Evolutionary conservation across 35 echinoderm and acorn worm species (phyloP), one percentile per base, ranked within the genome.

Genomic region (Heliocidaris erythrogramma): DNA sequence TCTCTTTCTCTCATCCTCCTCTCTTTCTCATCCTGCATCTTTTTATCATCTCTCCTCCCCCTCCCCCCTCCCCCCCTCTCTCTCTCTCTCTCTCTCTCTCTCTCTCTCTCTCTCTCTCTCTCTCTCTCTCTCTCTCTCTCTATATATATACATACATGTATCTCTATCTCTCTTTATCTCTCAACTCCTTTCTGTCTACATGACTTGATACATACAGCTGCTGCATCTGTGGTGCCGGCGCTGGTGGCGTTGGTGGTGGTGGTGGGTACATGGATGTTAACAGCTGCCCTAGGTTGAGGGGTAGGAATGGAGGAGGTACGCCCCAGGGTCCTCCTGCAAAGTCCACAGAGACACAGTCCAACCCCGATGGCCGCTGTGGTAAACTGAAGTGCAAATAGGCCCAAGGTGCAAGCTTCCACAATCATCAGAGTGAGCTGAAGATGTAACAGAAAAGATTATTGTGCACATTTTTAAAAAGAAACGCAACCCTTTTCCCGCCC

Each of bases 371-470:
- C 91, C 13, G 48, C 91, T 9, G 91, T 92, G 48, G 49, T 52
- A n/a, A 92, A 92, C 48, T 52, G 31, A 13, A 92, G 48, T 5
- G 91, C 91, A 59, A 92, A 92, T 3, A 92, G 27, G 49, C 91
- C 91, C 91, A 92, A 59, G 11, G 48, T 92, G 49, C 16, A 7
- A 48, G 91, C 91, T 30, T 92, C 91, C 4, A 92, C 91, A 18
- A 92, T 92, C 91, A 92, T 92, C 13, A 92, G 49, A 11, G 47
- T 92, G 3, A 11, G 31, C 91, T 92, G 91, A 27, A n/a, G 24
- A 7, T 5, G 29, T 5, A 30, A 88, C 11, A 9, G 32, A 89
- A n/a, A 7, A 69, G 61, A 78, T 78, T 42, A 42, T 42, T 42
- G 35, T 42, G 35, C 35, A 42, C 35, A 42, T 42, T 42, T 42